phyloP scores from a whole-genome alignment of 2,113 vertebrate genomes.

The Tragulus kanchil region DNA sequence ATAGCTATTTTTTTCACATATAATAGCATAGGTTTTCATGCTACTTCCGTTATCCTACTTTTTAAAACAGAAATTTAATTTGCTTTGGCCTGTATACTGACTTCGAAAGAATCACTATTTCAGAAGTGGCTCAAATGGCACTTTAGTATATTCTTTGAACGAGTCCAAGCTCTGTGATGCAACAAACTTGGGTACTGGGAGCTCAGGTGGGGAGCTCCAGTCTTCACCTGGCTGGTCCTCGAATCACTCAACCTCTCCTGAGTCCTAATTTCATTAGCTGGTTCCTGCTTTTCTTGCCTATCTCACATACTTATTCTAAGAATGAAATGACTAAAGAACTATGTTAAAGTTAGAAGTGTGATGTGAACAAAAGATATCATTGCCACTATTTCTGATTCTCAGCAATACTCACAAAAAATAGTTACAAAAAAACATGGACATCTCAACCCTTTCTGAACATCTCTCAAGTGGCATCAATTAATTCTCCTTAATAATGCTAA shows the following conservation, averaged over 20 bases:
- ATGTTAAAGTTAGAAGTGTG: neutral
- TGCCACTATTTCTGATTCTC: neutral
- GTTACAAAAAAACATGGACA: neutral
- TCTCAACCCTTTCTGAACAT: neutral
- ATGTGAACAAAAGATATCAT: neutral
- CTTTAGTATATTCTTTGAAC: neutral
- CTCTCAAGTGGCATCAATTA: conserved; percentile 14
- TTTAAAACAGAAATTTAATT: conserved; percentile 40
- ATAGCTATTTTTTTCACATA: too few species aligned
- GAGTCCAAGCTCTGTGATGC: neutral
- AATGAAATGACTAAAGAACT: conserved; percentile 22
- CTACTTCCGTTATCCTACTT: neutral
- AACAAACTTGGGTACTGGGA: neutral
- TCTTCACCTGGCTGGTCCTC: neutral
- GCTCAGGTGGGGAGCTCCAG: neutral
- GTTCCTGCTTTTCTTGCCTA: neutral
- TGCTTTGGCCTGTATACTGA: neutral
- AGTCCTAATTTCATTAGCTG: neutral
- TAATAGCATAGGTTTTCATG: too few species aligned
- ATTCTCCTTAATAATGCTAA: conserved; percentile 1
- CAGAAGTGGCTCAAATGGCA: neutral
- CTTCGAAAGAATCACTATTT: conserved; percentile 38
- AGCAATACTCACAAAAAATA: neutral
- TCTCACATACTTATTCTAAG: conserved; percentile 1
- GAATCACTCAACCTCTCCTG: neutral